Percentiles rank a stretch among this genome's conserved stretches.
phyloP scores from a whole-genome alignment of 2,797 vertebrate genomes.

The Enteromius argenteus region DNA sequence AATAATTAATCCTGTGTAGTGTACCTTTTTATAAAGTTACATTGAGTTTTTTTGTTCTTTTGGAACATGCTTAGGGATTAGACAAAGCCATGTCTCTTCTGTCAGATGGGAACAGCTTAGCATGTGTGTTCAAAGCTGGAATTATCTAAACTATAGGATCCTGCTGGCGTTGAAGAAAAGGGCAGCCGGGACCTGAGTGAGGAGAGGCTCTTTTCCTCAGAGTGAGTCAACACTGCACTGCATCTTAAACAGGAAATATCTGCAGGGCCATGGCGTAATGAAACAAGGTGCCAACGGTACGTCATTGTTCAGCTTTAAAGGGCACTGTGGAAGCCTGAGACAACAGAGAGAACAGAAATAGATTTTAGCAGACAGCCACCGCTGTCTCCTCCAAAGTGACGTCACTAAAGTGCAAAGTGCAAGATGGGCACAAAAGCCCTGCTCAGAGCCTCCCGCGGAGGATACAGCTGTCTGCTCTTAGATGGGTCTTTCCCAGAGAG shows the following conservation, averaged over 20 bases:
- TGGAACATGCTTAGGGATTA: constrained; percentile 4
- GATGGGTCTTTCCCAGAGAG: constrained; percentile 20
- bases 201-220: constrained; percentile 41
- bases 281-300: constrained; percentile 40
- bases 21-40: background rate
- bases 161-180: constrained; percentile 9
- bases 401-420: constrained; percentile 39
- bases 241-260: constrained; percentile 52
- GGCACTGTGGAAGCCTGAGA: constrained; percentile 39
- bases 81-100: constrained; percentile 9
- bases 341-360: constrained; percentile 44
- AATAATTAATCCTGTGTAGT: background rate
- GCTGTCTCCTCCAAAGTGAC: constrained; percentile 15
- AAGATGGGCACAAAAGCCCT: constrained; percentile 20
- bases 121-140: constrained; percentile 1
- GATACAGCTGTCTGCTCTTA: background rate
- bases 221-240: constrained; percentile 41
- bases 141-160: constrained; percentile 36
- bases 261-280: constrained; percentile 44
- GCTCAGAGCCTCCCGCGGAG: background rate
- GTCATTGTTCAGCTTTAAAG: constrained; percentile 58
- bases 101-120: background rate
- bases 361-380: constrained; percentile 18
- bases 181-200: constrained; percentile 24
- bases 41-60: background rate